Conservation (phyloP, 2,797 vertebrate genomes). For the Parambassis ranga region DNA sequence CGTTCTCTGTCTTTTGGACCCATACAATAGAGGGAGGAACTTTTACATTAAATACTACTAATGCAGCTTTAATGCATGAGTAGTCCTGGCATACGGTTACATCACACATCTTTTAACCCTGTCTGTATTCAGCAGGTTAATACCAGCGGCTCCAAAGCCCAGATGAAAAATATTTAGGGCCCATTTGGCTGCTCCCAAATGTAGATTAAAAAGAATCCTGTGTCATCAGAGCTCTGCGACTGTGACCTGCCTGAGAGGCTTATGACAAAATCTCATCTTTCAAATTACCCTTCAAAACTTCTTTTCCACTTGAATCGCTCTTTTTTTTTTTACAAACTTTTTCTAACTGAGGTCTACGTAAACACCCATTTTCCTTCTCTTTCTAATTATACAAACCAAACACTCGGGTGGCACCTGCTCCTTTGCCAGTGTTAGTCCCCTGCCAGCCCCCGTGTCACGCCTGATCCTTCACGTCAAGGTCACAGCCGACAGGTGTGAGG, state of each 20-base stretch:
- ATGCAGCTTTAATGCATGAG: not conserved
- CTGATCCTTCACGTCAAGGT: slow-evolving; percentile 22
- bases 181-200: slow-evolving; percentile 11
- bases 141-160: not conserved
- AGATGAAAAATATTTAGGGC: slow-evolving; percentile 19
- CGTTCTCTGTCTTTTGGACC: too few relatives aligned
- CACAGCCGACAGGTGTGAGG: slow-evolving; percentile 27
- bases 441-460: not conserved
- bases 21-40: not conserved
- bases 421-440: not conserved
- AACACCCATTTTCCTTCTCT: not conserved
- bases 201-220: slow-evolving; percentile 19
- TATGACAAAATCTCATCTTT: slow-evolving; percentile 7
- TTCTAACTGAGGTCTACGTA: not conserved
- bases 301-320: too few relatives aligned
- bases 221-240: not conserved
- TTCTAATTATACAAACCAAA: slow-evolving; percentile 13
- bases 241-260: slow-evolving; percentile 2
- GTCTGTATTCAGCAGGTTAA: not conserved
- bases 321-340: slow-evolving; percentile 1
- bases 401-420: not conserved
- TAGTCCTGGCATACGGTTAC: not conserved
- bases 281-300: not conserved
- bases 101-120: not conserved
- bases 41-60: not conserved